Evolutionary conservation across 2,113 vertebrate genomes (phyloP), one percentile per base, ranked within the genome.

Genomic region (Oryzias melastigma): DNA sequence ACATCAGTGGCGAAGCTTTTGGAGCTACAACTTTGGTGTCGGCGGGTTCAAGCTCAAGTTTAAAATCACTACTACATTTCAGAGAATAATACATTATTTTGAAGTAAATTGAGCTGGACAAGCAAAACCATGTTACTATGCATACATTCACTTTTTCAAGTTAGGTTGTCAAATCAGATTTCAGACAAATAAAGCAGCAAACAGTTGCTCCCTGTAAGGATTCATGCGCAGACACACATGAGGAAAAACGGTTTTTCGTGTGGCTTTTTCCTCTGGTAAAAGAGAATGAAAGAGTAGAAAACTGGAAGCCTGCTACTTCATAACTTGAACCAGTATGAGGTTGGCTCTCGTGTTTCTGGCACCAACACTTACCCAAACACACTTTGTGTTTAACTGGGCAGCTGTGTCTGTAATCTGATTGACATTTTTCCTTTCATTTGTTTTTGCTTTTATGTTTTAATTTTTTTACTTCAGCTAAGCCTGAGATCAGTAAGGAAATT

Each of bases 231-330:
- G 62, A 47, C 46, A 5, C 13, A 41, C 44, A 70, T 68, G n/a
- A 43, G 24, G 53, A 65, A 70, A 49, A 25, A 51, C 58, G 56
- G 27, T 40, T 54, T 42, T 29, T 66, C 49, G n/a, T 6, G 18
- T 14, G 20, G 22, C 27, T 24, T 27, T 16, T 48, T 29, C 24
- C 47, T 46, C 45, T 47, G 10, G 24, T 47, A 41, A 29, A 62
- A 52, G 51, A 2, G 42, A 53, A 25, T 12, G 41, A 54, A 43
- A 10, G 53, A 60, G 35, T 6, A 64, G 62, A 69, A 53, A 15
- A 2, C 52, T 79, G 84, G 81, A 83, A 49, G 49, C 49, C 62
- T 50, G 61, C 80, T 78, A 77, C 56, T 47, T 83, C 58, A 65
- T 81, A 77, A 78, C 71, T 77, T 64, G 43, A 55, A 51, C 42